Base-by-base conservation (phyloP, 2,888 invertebrate genomes). In the Parelbella ahira region DNA sequence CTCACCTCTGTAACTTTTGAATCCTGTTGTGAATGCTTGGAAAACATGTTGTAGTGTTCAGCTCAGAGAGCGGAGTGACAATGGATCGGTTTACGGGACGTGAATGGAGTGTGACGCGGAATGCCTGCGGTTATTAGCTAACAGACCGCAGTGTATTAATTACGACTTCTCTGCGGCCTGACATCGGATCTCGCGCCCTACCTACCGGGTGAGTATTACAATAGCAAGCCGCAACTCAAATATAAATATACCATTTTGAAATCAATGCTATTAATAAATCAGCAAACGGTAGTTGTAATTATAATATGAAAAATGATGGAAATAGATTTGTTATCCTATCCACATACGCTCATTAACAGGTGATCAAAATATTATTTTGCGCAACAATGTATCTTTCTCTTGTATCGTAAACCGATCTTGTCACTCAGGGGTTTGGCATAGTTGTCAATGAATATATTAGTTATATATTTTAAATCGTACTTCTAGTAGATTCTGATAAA, bases 11-110 rank as follows among this genome's bases (percentile, higher is more conserved):
- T 46, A 72, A 71, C 54, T 63, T 68, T 68, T 63, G 64, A 58
- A 53, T 79, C 82, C 82, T 68, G 65, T 64, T 69, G 67, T 54
- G 82, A 67, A 63, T 76, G 84, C 84, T 86, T 86, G 75, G 82
- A 81, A 81, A 79, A 84, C 87, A 86, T 83, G 68, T 66, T 69
- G 69, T 53, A 62, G 64, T 67, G 71, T 65, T 81, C 70, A 79
- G 72, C 68, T 60, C 60, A 47, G 55, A 60, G 58, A 53, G 54
- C 53, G 54, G 49, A 60, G 64, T 63, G 55, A 60, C 55, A 77
- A 71, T 78, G 76, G 72, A 77, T 80, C 63, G 62, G 60, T 73
- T 82, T 75, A 82, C 79, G 74, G 53, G 51, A 41, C 51, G 49
- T 45, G 51, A 50, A 47, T 49, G 50, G 46, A 48, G 44, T 47